These are phyloP conservation scores for Illadopsis cleaveri DNA, from an alignment of 2,113 vertebrate genomes.

Conservation along the genomic window DNA sequence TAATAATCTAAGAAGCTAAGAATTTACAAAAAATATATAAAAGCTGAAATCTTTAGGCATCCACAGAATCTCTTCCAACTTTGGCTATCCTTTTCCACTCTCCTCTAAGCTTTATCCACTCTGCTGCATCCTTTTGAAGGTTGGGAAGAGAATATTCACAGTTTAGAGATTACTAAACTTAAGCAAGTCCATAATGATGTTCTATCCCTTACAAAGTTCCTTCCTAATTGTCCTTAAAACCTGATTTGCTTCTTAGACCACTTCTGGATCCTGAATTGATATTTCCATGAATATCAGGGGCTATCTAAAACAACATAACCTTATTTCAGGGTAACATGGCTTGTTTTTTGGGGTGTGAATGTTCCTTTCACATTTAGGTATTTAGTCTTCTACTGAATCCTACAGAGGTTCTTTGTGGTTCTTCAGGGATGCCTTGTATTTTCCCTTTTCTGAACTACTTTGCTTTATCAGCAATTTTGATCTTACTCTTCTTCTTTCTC, in stretches of 20 bases:
- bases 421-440: not conserved
- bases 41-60: not conserved
- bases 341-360: rapidly evolving
- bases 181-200: not conserved
- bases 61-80: not conserved
- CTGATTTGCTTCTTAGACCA: not conserved
- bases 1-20: not conserved
- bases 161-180: not conserved
- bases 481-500: not conserved
- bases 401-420: not conserved
- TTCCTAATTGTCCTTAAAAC: not conserved
- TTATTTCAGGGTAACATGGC: not conserved
- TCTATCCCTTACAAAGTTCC: not conserved
- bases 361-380: not conserved
- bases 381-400: not conserved
- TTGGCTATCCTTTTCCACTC: not conserved
- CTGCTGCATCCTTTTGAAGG: not conserved
- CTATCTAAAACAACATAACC: not conserved
- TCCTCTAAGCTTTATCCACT: not conserved
- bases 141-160: not conserved
- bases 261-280: not conserved
- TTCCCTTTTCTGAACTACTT: not conserved
- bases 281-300: not conserved
- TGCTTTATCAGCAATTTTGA: not conserved
- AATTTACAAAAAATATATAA: not conserved